Evolutionary conservation across 2,888 invertebrate species (phyloP).

Genomic region (Trilocha varians): DNA sequence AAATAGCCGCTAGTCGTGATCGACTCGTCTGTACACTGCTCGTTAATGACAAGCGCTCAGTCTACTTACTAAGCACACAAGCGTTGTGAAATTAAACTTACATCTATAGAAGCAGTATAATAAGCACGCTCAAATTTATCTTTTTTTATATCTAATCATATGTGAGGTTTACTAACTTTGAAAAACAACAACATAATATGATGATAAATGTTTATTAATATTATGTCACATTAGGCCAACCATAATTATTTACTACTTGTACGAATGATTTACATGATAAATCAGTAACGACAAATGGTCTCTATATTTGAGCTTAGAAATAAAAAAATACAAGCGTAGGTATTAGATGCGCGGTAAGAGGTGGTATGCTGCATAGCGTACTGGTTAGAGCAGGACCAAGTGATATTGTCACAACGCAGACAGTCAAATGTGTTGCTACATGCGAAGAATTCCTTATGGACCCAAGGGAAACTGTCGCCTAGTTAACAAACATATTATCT

Average conservation of each 20-base stretch:
- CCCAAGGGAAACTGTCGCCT: background rate
- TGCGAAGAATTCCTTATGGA: background rate
- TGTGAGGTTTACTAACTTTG: background rate
- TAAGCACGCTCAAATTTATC: slow-evolving; percentile 44
- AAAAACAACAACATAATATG: slow-evolving; percentile 2
- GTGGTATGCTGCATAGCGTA: slow-evolving; percentile 44
- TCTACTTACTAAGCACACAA: slow-evolving; percentile 47
- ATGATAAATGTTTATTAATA: background rate
- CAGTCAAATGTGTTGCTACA: background rate
- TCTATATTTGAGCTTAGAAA: slow-evolving; percentile 33
- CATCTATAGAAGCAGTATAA: slow-evolving; percentile 50
- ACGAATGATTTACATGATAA: background rate
- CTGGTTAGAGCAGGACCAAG: slow-evolving; percentile 38
- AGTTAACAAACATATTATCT: background rate
- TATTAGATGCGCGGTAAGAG: slow-evolving; percentile 27
- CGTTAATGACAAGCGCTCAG: slow-evolving; percentile 41
- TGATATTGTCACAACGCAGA: background rate
- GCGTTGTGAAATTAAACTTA: slow-evolving; percentile 42
- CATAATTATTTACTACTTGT: background rate
- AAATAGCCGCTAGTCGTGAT: slow-evolving; percentile 31
- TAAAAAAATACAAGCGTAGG: slow-evolving; percentile 34
- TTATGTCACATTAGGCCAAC: slow-evolving; percentile 8
- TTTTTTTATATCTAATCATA: background rate
- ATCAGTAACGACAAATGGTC: slow-evolving; percentile 6
- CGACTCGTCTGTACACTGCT: slow-evolving; percentile 29